These are phyloP conservation scores for Chanos chanos DNA, from an alignment of 2,797 vertebrate genomes.

Conservation along the genomic window DNA sequence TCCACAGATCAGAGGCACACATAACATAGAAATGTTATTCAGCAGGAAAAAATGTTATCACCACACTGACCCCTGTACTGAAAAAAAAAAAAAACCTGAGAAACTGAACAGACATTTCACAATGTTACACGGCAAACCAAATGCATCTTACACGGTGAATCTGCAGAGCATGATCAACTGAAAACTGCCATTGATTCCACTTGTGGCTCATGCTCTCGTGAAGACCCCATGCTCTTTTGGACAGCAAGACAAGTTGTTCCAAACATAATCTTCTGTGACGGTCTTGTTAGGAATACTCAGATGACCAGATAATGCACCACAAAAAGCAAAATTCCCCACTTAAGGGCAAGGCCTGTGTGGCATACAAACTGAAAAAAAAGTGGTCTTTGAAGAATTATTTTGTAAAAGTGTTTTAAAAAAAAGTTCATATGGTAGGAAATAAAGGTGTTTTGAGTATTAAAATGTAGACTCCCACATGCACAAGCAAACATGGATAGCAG, in stretches of 20 bases:
- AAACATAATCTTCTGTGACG: conserved; percentile 72
- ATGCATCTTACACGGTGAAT: conserved; percentile 77
- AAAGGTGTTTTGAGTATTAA: too few relatives aligned
- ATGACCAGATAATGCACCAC: conserved; percentile 68
- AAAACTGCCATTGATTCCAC: conserved; percentile 72
- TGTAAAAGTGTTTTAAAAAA: too few relatives aligned
- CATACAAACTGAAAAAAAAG: background rate
- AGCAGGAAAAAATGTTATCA: conserved; percentile 47
- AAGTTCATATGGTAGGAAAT: too few relatives aligned
- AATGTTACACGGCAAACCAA: conserved; percentile 67
- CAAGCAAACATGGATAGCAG: too few relatives aligned
- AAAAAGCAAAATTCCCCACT: conserved; percentile 45
- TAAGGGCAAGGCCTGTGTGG: conserved; percentile 13
- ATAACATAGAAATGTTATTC: conserved; percentile 7
- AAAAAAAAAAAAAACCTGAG: conserved; percentile 45
- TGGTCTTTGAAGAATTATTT: background rate
- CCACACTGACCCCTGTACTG: conserved; percentile 55
- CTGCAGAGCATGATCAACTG: conserved; percentile 65
- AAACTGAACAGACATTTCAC: conserved; percentile 72
- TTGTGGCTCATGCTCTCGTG: conserved; percentile 66
- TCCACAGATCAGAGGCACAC: too few relatives aligned
- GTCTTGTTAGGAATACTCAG: conserved; percentile 67
- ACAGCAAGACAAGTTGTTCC: conserved; percentile 69
- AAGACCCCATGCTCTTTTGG: conserved; percentile 71
- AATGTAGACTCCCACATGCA: too few relatives aligned